Conservation (phyloP, 2,113 vertebrate species). For the Aythya baeri region DNA sequence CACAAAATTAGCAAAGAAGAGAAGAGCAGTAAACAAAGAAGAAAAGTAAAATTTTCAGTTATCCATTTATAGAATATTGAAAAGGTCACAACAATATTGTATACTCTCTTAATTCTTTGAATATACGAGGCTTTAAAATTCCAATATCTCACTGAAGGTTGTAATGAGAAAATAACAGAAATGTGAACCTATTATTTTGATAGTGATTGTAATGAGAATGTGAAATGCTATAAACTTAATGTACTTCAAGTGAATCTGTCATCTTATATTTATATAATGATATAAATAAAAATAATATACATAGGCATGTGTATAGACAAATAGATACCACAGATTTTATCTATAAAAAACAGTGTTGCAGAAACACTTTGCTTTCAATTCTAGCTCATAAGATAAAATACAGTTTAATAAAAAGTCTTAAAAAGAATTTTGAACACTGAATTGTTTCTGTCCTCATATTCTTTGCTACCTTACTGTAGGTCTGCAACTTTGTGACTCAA, state of each 20-base stretch:
- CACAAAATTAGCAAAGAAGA: neutral
- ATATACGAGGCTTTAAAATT: conserved; percentile 70
- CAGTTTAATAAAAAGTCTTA: neutral
- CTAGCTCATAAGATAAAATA: neutral
- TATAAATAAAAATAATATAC: neutral
- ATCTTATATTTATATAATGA: neutral
- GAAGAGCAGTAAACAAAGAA: conserved; percentile 19
- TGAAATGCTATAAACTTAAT: conserved; percentile 63
- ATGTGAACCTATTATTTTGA: conserved; percentile 69
- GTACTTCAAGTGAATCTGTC: conserved; percentile 21
- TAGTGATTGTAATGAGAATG: conserved; percentile 66
- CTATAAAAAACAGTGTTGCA: neutral
- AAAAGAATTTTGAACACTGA: neutral
- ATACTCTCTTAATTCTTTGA: conserved; percentile 57
- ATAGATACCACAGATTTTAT: neutral
- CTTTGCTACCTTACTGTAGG: neutral
- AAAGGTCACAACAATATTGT: conserved; percentile 70
- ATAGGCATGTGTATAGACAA: neutral
- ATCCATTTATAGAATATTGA: conserved; percentile 59
- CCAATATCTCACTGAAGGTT: conserved; percentile 40
- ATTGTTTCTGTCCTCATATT: neutral
- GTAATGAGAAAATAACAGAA: conserved; percentile 69
- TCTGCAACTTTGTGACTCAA: neutral
- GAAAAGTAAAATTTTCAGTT: conserved; percentile 17
- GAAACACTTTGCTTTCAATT: conserved; percentile 10